Conservation (phyloP, 1,140 invertebrate species). For the Globodera rostochiensis region DNA sequence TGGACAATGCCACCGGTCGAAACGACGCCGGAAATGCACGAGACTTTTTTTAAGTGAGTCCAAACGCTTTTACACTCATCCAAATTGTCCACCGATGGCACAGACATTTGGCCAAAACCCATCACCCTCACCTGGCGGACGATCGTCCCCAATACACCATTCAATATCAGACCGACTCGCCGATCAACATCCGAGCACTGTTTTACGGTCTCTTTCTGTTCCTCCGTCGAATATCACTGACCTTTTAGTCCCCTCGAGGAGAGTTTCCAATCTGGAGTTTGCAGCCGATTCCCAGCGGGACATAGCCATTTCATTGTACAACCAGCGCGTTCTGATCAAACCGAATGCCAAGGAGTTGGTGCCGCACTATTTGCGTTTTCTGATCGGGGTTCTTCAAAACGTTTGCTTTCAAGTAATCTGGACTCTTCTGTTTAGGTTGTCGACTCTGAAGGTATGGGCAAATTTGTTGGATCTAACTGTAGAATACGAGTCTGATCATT, state of each 20-base stretch:
- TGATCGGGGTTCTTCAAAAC: conserved; percentile 73
- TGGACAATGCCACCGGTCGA: conserved; percentile 90
- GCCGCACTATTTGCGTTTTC: conserved; percentile 54
- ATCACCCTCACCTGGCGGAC: conserved; percentile 50
- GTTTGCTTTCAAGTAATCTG: not conserved
- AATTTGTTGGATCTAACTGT: not conserved
- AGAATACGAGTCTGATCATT: not conserved
- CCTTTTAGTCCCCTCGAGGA: conserved; percentile 64
- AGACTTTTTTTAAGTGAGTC: conserved; percentile 75
- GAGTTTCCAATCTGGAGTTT: conserved; percentile 80
- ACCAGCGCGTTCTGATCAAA: conserved; percentile 56
- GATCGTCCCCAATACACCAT: conserved; percentile 66
- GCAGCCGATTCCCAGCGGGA: conserved; percentile 75
- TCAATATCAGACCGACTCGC: conserved; percentile 77
- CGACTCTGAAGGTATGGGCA: not conserved
- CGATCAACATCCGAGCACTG: conserved; percentile 84
- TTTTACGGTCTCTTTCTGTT: conserved; percentile 85
- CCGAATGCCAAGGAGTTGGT: conserved; percentile 53
- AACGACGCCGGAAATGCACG: conserved; percentile 81
- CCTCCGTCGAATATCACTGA: not conserved
- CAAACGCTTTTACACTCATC: not conserved
- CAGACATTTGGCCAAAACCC: conserved; percentile 54
- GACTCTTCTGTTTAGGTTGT: not conserved
- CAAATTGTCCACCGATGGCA: conserved; percentile 12
- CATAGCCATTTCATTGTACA: conserved; percentile 84